These are phyloP conservation scores for Drosophila ananassae DNA, from an alignment of 1,140 invertebrate genomes.

Conservation along the genomic window DNA sequence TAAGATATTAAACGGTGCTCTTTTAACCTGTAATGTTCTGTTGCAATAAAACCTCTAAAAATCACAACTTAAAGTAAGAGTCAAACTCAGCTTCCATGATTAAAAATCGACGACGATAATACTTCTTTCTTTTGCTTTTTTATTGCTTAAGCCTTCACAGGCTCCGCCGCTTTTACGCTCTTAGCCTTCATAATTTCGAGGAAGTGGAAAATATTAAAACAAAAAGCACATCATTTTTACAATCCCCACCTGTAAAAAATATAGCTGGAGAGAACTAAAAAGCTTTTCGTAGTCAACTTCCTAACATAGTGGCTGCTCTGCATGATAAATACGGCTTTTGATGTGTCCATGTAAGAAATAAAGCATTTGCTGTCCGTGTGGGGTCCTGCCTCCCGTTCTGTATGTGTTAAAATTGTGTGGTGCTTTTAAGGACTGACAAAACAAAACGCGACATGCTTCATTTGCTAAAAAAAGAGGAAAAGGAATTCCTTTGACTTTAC, in stretches of 20 bases:
- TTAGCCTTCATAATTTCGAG: conserved; percentile 32
- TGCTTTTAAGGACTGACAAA: conserved; percentile 54
- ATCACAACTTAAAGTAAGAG: too few relatives aligned
- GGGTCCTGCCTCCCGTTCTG: conserved; percentile 4
- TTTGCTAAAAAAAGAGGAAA: conserved; percentile 47
- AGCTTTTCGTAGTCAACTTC: conserved; percentile 54
- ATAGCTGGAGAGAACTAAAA: conserved; percentile 51
- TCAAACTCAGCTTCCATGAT: too few relatives aligned
- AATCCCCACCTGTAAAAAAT: conserved; percentile 27
- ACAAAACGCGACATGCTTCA: conserved; percentile 58
- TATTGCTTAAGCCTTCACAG: not conserved
- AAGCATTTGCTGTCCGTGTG: conserved; percentile 22
- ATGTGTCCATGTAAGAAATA: conserved; percentile 46
- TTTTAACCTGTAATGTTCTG: not conserved
- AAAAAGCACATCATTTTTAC: conserved; percentile 35
- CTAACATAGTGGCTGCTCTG: conserved; percentile 54
- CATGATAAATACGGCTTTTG: conserved; percentile 68
- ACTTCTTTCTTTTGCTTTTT: not conserved
- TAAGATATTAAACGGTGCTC: not conserved
- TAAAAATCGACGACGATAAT: too few relatives aligned
- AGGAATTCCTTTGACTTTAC: conserved; percentile 19
- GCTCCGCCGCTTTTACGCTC: not conserved
- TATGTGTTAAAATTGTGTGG: conserved; percentile 28
- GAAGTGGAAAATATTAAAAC: conserved; percentile 9
- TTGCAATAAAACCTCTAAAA: not conserved